Evolutionary conservation across 1,140 invertebrate species (phyloP), one percentile per base, ranked within the genome.

Genomic region (Lepidurus apus): DNA sequence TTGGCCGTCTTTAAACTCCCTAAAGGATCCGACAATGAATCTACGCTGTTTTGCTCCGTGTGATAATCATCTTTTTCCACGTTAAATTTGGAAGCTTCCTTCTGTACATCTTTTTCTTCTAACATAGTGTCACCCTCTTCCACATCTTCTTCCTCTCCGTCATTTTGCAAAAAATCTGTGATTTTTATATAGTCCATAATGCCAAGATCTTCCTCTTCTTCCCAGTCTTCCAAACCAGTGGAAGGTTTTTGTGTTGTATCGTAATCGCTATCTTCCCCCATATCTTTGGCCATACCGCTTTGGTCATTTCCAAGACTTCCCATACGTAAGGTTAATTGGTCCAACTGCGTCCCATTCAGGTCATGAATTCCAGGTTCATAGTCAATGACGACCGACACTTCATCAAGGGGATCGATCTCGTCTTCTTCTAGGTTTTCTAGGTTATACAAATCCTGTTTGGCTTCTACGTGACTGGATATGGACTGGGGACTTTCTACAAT

Each of bases 341-440:
- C 26, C 43, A 65, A 81, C 81, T 78, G 21, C 79, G 81, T 81
- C 82, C 47, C 76, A 45, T 79, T 81, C 82, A 74, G 83, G 81
- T 9, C 73, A 13, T 7, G 53, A 21, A 24, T 74, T n/a, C 79
- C 80, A 6, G 53, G 73, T 0, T 34, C 5, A 6, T 84, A 81
- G 65, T 80, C 82, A 76, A 79, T 83, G 1, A 79, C 77, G 73
- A 82, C 82, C 9, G 81, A 82, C 80, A 85, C 84, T 75, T 83
- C 82, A 80, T 83, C 83, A 78, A 85, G 86, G 75, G 83, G 83
- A 81, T 84, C 82, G 65, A 86, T 85, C 13, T 85, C 78, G 81
- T 85, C 85, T 77, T 84, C 84, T 8, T 85, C 82, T 17, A 83
- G 82, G 81, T 86, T 82, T 78, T 85, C 86, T 21, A 65, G 21